phyloP scores from a whole-genome alignment of 2,797 vertebrate genomes.

The Lophura swinhoii region DNA sequence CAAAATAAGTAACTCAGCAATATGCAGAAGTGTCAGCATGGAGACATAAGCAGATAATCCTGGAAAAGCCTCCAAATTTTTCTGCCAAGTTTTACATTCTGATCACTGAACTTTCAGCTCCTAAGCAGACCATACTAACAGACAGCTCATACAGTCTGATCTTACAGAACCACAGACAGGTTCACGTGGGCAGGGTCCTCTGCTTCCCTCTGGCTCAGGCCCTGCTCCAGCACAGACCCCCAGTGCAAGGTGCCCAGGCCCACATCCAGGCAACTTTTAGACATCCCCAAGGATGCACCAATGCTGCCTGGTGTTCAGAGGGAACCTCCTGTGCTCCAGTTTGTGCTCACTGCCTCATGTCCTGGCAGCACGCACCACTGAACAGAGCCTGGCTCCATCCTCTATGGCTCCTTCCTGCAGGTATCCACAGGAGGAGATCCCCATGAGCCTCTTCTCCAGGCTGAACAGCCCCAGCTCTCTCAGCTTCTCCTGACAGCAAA shows the following conservation, averaged over 20 bases:
- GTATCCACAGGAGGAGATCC: background rate
- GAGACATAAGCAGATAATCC: constrained; percentile 6
- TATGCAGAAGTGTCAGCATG: background rate
- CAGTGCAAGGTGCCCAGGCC: background rate
- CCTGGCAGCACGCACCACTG: background rate
- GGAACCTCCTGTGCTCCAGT: background rate
- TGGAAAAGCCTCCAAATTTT: background rate
- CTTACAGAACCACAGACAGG: background rate
- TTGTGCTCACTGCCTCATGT: background rate
- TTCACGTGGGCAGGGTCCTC: background rate
- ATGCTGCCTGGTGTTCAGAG: background rate
- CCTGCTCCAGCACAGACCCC: background rate
- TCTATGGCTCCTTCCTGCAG: background rate
- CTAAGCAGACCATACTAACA: background rate
- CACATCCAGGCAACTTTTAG: background rate
- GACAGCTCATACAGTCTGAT: background rate
- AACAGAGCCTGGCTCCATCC: background rate
- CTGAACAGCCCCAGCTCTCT: background rate
- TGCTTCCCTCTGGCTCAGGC: background rate
- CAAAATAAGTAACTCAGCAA: background rate
- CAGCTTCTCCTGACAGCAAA: background rate
- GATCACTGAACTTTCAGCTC: background rate
- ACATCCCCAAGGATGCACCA: background rate
- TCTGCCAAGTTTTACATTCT: background rate
- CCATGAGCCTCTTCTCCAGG: background rate